Evolutionary conservation across 2,888 invertebrate genomes (phyloP).

Genomic region (Neocrepidodera transversa): DNA sequence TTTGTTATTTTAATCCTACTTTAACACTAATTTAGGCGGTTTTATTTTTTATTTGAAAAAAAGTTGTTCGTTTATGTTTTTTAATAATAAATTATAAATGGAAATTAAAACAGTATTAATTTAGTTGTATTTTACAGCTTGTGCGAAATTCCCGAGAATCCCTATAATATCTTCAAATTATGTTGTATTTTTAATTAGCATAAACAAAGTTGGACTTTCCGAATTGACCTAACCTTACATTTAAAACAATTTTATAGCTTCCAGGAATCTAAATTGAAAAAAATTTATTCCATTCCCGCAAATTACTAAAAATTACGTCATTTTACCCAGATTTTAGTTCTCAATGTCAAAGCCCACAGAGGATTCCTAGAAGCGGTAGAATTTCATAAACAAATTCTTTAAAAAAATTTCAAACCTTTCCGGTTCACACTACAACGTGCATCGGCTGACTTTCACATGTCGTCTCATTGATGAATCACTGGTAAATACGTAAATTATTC

Average conservation of each 20-base stretch:
- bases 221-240: not conserved
- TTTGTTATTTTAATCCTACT: too few species aligned
- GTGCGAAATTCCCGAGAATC: not conserved
- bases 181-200: not conserved
- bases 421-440: slow-evolving; percentile 34
- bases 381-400: slow-evolving; percentile 27
- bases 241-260: not conserved
- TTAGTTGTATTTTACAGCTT: too few species aligned
- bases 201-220: not conserved
- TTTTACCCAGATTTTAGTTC: slow-evolving; percentile 21
- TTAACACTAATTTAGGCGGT: too few species aligned
- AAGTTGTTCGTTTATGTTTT: too few species aligned
- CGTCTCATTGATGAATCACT: slow-evolving; percentile 49
- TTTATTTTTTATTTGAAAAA: too few species aligned
- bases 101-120: too few species aligned
- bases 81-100: too few species aligned
- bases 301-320: slow-evolving; percentile 18
- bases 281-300: not conserved
- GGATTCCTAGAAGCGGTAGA: slow-evolving; percentile 26
- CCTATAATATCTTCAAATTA: not conserved
- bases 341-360: slow-evolving; percentile 31
- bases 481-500: slow-evolving; percentile 36
- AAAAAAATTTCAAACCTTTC: slow-evolving; percentile 41
- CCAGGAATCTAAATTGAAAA: not conserved
- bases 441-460: slow-evolving; percentile 47